Evolutionary conservation across 2,888 invertebrate genomes (phyloP), one percentile per base, ranked within the genome.

Genomic region (Bellardia bayeri): DNA sequence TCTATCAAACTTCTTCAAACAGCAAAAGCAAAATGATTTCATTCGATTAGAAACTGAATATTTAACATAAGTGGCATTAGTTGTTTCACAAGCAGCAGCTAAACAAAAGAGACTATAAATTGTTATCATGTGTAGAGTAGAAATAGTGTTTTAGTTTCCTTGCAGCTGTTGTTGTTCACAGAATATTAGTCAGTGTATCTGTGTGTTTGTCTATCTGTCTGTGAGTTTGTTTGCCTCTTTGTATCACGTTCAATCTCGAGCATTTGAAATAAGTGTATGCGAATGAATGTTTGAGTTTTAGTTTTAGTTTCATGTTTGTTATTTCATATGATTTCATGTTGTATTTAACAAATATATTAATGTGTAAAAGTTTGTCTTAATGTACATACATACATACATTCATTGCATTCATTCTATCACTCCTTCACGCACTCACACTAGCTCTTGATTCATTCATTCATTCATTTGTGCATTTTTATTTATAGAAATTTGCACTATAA

Each of bases 81-180:
- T 58, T 71, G 61, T 58, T 71, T 37, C 61, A 80, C 14, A 56
- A 79, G 49, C 49, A 61, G 51, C 37, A 76, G 37, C 16, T n/a
- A 16, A 56, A 56, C 14, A 42, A 42, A 40, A 16, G 66, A 16
- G 45, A 23, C 42, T 23, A 72, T 72, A 72, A 72, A 72, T 72
- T 72, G n/a, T 13, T 61, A 80, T 63, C 61, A 42, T 72, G 63
- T 81, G 80, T 71, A 45, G 49, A 80, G 56, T 71, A 56, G 7
- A 54, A 49, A 49, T 16, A 69, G n/a, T 14, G 30, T 68, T 68
- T 68, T 49, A 66, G 42, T 68, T 82, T 68, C 68, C 61, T 49
- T 69, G 68, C 84, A 84, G 72, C 72, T 84, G 84, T 74, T 84
- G 16, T 79, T 49, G 30, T 84, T 63, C 72, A 72, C 64, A 64